A percentile compares a stretch with the other conserved stretches of the same genome.
phyloP scores from a whole-genome alignment of 1,140 invertebrate species.

The Odontomachus brunneus region DNA sequence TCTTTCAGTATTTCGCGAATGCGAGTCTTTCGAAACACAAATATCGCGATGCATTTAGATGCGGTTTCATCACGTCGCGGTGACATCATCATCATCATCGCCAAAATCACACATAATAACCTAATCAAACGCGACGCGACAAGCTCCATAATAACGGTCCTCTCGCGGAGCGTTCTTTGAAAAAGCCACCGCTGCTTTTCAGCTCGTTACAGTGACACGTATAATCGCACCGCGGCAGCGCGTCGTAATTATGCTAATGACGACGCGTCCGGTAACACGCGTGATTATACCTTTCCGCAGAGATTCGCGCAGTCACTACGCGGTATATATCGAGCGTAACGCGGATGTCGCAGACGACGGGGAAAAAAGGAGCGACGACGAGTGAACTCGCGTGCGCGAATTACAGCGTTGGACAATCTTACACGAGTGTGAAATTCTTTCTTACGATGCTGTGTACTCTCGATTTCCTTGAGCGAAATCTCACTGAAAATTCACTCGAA shows the following conservation, averaged over 20 bases:
- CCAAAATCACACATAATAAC: not conserved
- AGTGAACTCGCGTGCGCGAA: slow-evolving; percentile 11
- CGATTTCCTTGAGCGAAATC: no score
- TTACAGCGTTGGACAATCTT: not conserved
- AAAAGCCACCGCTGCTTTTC: slow-evolving; percentile 38
- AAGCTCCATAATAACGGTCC: slow-evolving; percentile 8
- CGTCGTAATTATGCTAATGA: slow-evolving; percentile 67
- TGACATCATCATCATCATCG: slow-evolving; percentile 18
- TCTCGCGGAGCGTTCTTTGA: slow-evolving; percentile 24
- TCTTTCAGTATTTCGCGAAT: no score
- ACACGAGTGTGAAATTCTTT: not conserved
- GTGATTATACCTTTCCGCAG: slow-evolving; percentile 58
- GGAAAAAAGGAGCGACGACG: not conserved
- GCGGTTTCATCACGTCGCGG: not conserved
- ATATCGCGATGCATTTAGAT: slow-evolving; percentile 26
- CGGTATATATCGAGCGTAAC: slow-evolving; percentile 60
- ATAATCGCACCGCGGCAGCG: slow-evolving; percentile 49
- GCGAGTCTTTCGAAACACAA: not conserved
- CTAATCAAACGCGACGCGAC: slow-evolving; percentile 2
- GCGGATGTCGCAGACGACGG: slow-evolving; percentile 29
- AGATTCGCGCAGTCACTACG: slow-evolving; percentile 6
- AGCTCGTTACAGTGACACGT: slow-evolving; percentile 33
- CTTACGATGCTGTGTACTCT: no score
- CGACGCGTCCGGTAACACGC: slow-evolving; percentile 60
- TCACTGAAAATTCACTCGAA: no score